Conservation (phyloP, 2,888 invertebrate species). For the Caenorhabditis sp. region DNA sequence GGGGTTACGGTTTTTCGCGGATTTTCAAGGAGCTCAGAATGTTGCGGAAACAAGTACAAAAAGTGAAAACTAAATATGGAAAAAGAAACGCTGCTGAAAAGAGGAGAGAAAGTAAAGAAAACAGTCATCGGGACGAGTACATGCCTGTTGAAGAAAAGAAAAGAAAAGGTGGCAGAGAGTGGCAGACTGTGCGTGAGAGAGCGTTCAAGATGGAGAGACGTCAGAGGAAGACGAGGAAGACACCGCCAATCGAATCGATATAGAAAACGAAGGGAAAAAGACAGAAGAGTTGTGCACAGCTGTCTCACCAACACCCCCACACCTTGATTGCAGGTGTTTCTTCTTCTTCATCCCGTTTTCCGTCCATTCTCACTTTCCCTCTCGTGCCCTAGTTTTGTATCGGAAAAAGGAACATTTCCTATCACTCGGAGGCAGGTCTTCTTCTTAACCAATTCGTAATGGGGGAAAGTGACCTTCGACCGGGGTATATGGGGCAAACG, state of each 20-base stretch:
- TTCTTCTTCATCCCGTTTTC: constrained; percentile 7
- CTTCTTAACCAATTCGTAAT: constrained; percentile 13
- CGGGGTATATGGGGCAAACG: too few relatives aligned
- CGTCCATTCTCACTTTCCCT: constrained; percentile 28
- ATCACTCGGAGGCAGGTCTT: constrained; percentile 23
- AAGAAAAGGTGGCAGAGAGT: constrained; percentile 12
- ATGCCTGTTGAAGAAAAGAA: too few relatives aligned
- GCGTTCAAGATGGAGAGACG: constrained; percentile 27
- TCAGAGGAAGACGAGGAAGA: not conserved
- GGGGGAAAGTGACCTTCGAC: constrained; percentile 11
- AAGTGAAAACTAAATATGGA: not conserved
- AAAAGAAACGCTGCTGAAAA: constrained; percentile 23
- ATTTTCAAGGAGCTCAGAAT: too few relatives aligned
- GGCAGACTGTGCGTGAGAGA: constrained; percentile 31
- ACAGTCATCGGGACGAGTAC: constrained; percentile 11
- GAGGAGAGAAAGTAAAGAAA: constrained; percentile 31
- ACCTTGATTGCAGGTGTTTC: constrained; percentile 28
- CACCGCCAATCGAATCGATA: constrained; percentile 52
- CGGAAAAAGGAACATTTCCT: constrained; percentile 38
- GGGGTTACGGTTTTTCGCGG: constrained; percentile 9
- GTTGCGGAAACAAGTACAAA: not conserved
- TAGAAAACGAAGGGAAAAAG: constrained; percentile 8
- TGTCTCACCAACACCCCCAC: not conserved
- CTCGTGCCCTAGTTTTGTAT: constrained; percentile 42
- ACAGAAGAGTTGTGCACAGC: not conserved